Base-by-base conservation (phyloP, 2,797 vertebrate species). In the Cryptoblepharus egeriae region DNA sequence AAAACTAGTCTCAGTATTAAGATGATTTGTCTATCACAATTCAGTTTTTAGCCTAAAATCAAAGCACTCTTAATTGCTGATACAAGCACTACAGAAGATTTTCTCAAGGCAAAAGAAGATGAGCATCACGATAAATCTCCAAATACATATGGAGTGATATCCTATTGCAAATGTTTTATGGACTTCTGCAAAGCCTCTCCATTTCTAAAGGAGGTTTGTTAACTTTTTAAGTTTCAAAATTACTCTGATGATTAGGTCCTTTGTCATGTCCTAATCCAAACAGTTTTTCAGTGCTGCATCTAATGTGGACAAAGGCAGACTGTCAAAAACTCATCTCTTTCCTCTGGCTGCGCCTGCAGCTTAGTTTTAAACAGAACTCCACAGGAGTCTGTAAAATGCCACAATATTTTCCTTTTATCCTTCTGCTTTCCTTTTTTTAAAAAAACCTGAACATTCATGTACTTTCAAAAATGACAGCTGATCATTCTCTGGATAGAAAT, bases 61-160 rank as follows among this genome's bases (percentile, higher is more conserved):
- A 87, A 70, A 86, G 26, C 68, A 3, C 4, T 61, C 74, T 81
- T 73, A 81, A 57, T 87, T 76, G 72, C 9, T 20, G n/a, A 68
- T 72, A 35, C 73, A 86, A 88, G 28, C 84, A 79, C 84, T 88
- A 72, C 64, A 77, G 58, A 63, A 82, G 49, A 20, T 90, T 28
- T 87, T 86, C 80, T 84, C 70, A 67, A 81, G 39, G 9, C 4
- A 86, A 64, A 90, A 58, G 77, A 71, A 77, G 63, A 79, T 35
- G 82, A 73, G 28, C n/a, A 39, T 63, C n/a, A 78, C 35, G 81
- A 69, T 35, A 87, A 87, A 75, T 80, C 49, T 79, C 13, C 52
- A 58, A 61, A 52, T 72, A 28, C 55, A 15, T 77, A 80, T 64
- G 57, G 32, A 35, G 16, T 37, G 64, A 9, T 70, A 28, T 52